These are phyloP conservation scores for Micrasema longulum DNA, from an alignment of 1,140 invertebrate species.

Conservation along the genomic window DNA sequence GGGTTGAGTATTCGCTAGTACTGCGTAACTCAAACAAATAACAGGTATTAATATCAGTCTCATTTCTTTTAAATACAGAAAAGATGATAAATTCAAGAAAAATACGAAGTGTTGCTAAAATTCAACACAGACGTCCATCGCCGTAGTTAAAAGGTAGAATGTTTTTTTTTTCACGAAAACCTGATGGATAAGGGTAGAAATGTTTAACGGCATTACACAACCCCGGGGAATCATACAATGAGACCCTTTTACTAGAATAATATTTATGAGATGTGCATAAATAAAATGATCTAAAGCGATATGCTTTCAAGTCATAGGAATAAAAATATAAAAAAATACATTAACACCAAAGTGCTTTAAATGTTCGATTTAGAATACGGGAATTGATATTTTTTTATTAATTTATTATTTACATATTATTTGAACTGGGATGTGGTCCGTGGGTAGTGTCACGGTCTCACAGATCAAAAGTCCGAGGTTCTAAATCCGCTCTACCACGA, in stretches of 20 bases:
- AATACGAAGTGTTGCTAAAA: neutral
- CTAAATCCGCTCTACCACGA: too few relatives aligned
- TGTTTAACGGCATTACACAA: constrained; percentile 11
- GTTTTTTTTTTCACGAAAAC: constrained; percentile 18
- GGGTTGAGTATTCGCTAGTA: neutral
- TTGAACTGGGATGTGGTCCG: too few relatives aligned
- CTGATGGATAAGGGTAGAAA: constrained; percentile 21
- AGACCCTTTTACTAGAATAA: constrained; percentile 16
- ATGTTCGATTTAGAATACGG: too few relatives aligned
- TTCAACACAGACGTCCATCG: neutral
- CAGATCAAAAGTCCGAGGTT: too few relatives aligned
- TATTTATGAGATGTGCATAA: constrained; percentile 28
- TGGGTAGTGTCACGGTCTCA: too few relatives aligned
- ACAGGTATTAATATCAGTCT: neutral
- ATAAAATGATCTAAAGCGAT: constrained; percentile 21
- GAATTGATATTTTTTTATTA: too few relatives aligned
- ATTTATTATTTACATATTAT: too few relatives aligned
- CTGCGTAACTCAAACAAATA: neutral
- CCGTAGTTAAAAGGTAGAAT: constrained; percentile 3
- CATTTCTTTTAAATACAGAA: neutral
- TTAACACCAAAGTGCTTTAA: too few relatives aligned
- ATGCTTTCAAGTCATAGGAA: neutral
- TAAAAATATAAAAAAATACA: neutral
- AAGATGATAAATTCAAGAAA: neutral
- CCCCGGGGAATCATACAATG: constrained; percentile 14